A percentile compares a stretch with the other conserved stretches of the same genome.
These are phyloP conservation scores for Patagioenas fasciata DNA, from an alignment of 2,113 vertebrate genomes.

Conservation along the genomic window DNA sequence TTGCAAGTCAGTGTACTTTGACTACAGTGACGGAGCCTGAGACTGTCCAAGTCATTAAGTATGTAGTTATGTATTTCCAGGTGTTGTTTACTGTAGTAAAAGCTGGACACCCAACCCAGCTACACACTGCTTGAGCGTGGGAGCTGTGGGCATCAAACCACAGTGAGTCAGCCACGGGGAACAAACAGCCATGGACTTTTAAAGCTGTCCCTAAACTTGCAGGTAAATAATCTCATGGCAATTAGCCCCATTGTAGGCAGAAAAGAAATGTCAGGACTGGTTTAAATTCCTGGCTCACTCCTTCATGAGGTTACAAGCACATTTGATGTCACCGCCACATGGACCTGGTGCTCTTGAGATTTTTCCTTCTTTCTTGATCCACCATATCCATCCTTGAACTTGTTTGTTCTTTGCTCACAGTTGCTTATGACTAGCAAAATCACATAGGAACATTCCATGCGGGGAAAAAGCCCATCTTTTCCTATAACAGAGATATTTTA, in stretches of 20 bases:
- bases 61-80: neutral
- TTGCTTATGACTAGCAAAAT: neutral
- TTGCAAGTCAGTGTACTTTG: neutral
- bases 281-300: neutral
- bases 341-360: neutral
- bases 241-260: neutral
- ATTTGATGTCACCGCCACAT: neutral
- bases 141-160: neutral
- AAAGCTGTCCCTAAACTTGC: neutral
- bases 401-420: neutral
- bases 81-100: neutral
- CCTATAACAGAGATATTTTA: neutral
- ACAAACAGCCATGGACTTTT: neutral
- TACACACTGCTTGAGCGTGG: accelerated
- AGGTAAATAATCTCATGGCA: neutral
- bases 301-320: neutral
- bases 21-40: neutral
- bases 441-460: accelerated
- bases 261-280: neutral
- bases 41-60: neutral
- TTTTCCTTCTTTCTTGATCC: neutral
- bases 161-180: neutral
- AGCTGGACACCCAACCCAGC: neutral
- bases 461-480: neutral
- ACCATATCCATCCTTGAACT: neutral